phyloP scores from a whole-genome alignment of 2,888 invertebrate species.

The Argynnis bischoffii region DNA sequence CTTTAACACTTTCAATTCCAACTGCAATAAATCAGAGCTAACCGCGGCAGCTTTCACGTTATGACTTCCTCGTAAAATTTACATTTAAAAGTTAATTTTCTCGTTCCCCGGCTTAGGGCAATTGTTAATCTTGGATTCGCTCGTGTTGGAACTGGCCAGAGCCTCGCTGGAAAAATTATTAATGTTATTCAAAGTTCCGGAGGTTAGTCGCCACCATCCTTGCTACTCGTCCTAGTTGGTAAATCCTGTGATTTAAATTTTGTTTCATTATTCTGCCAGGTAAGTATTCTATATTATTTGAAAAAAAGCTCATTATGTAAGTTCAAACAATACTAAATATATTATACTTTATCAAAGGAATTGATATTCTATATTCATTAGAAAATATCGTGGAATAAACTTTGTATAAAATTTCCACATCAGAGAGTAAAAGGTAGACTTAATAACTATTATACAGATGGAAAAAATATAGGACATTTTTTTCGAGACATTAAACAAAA shows the following conservation, averaged over 20 bases:
- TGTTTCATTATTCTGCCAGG: background rate
- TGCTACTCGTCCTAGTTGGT: slow-evolving; percentile 5
- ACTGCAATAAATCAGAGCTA: slow-evolving; percentile 78
- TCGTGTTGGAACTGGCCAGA: slow-evolving; percentile 49
- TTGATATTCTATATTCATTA: too few relatives aligned
- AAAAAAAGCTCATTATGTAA: background rate
- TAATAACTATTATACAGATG: too few relatives aligned
- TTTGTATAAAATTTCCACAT: background rate
- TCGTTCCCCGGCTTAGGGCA: slow-evolving; percentile 69
- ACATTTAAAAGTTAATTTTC: slow-evolving; percentile 82
- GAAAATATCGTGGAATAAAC: background rate
- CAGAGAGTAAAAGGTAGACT: too few relatives aligned
- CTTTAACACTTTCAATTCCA: slow-evolving; percentile 81
- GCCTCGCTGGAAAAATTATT: slow-evolving; percentile 58
- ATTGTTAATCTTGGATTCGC: slow-evolving; percentile 77
- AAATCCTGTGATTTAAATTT: slow-evolving; percentile 6
- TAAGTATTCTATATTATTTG: background rate
- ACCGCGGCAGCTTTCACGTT: slow-evolving; percentile 80
- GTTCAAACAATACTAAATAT: too few relatives aligned
- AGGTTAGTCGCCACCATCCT: slow-evolving; percentile 19
- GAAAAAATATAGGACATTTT: too few relatives aligned
- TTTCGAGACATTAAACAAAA: too few relatives aligned
- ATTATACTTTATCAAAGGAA: too few relatives aligned
- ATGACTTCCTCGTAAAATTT: slow-evolving; percentile 82
- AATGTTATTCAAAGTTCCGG: slow-evolving; percentile 54